These are phyloP conservation scores for Tupaia tana DNA, from an alignment of 2,113 vertebrate species.

Conservation along the genomic window DNA sequence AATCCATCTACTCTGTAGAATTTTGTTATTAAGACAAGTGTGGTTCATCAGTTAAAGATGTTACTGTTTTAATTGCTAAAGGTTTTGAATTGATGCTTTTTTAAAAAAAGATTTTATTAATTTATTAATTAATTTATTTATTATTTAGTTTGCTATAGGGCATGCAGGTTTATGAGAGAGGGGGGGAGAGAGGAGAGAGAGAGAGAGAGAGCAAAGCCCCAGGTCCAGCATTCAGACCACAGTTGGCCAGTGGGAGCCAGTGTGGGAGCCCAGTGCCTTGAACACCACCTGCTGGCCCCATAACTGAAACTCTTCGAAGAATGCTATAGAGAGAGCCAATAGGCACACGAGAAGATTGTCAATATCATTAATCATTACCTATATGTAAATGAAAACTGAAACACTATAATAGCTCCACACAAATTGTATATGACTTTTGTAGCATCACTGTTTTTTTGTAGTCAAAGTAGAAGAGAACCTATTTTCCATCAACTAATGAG, in stretches of 20 bases:
- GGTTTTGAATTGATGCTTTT: neutral
- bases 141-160: too few relatives aligned
- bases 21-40: neutral
- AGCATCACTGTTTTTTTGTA: neutral
- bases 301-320: too few relatives aligned
- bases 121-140: too few relatives aligned
- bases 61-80: neutral
- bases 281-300: too few relatives aligned
- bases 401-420: neutral
- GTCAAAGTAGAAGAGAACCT: neutral
- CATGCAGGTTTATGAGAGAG: neutral
- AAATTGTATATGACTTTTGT: neutral
- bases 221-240: too few relatives aligned
- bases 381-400: neutral
- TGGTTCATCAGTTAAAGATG: neutral
- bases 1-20: neutral
- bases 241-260: too few relatives aligned
- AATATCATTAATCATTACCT: neutral
- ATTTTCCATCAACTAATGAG: neutral
- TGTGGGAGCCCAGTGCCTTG: too few relatives aligned
- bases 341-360: neutral
- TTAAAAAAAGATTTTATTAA: too few relatives aligned
- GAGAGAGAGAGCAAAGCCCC: too few relatives aligned
- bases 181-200: too few relatives aligned
- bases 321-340: neutral